Evolutionary conservation across 2,888 invertebrate genomes (phyloP), one percentile per base, ranked within the genome.

Genomic region (Eupithecia abbreviata): DNA sequence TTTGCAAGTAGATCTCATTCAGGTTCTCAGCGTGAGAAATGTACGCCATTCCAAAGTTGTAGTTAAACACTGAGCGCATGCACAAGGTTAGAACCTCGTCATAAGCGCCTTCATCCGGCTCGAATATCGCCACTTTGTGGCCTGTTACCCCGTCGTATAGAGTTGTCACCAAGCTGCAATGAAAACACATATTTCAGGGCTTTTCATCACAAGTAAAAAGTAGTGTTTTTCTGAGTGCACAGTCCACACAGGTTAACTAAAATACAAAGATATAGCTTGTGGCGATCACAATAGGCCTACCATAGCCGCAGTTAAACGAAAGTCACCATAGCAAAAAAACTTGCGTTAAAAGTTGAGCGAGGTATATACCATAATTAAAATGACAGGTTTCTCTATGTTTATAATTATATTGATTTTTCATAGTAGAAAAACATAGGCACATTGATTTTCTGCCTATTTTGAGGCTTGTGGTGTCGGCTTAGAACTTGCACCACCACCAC

Each of bases 1-100:
- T 94, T 85, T 97, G 97, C 45, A 97, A 90, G 89, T 96, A 97
- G 55, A 97, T 88, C 80, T 96, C 96, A 74, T 95, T 95, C 0
- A 96, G 91, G 74, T 95, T 95, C 71, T 96, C 95, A 0, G 96
- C 92, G 85, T 96, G 96, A 0, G 96, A 93, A 0, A 97, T 93
- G 80, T 92, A 95, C 0, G 92, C 91, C 43, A 96, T 96, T 10
- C 96, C 94, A 69, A 97, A 95, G 82, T 93, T 95, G 69, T 96
- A 92, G 86, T 95, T 93, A 85, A 96, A 90, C 7, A 98, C 95
- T 0, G 97, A 96, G 84, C 96, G 92, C 41, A 96, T 95, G 83
- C 97, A 97, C 7, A 97, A 88, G 49, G 95, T 94, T 0, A 90
- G 86, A 0, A 96, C 94, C 47, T 91, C 90, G 41, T 94, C 95